Evolutionary conservation across 2,113 vertebrate genomes (phyloP).

Genomic region (Salvator merianae): DNA sequence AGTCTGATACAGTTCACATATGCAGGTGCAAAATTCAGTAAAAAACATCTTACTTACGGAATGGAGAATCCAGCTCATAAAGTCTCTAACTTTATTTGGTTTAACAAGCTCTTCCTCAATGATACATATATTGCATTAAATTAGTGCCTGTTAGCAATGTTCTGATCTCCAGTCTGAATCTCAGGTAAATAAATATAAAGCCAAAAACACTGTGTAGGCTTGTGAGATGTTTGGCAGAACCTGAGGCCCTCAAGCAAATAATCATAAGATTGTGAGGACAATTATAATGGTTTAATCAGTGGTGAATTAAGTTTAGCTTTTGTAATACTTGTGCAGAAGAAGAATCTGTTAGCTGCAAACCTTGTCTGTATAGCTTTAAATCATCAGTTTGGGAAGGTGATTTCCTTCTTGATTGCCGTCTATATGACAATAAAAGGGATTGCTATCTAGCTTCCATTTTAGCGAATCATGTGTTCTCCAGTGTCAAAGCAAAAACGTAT

Average conservation of each 20-base stretch:
- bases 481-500: no score
- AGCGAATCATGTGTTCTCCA: no score
- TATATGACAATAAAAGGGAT: no score
- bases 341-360: no score
- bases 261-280: background rate
- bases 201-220: background rate
- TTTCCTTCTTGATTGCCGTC: no score
- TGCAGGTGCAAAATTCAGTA: background rate
- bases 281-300: constrained; percentile 2
- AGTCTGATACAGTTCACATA: background rate
- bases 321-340: no score
- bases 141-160: background rate
- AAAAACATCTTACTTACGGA: background rate
- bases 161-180: background rate
- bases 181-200: background rate
- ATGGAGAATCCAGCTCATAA: background rate
- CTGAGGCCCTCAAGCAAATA: constrained; percentile 10
- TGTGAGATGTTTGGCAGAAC: background rate
- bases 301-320: background rate
- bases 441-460: no score
- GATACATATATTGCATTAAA: background rate
- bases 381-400: no score
- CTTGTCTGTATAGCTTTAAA: no score
- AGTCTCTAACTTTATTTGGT: background rate
- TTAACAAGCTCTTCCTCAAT: background rate